phyloP scores from a whole-genome alignment of 2,797 vertebrate genomes.

The Myripristis murdjan region DNA sequence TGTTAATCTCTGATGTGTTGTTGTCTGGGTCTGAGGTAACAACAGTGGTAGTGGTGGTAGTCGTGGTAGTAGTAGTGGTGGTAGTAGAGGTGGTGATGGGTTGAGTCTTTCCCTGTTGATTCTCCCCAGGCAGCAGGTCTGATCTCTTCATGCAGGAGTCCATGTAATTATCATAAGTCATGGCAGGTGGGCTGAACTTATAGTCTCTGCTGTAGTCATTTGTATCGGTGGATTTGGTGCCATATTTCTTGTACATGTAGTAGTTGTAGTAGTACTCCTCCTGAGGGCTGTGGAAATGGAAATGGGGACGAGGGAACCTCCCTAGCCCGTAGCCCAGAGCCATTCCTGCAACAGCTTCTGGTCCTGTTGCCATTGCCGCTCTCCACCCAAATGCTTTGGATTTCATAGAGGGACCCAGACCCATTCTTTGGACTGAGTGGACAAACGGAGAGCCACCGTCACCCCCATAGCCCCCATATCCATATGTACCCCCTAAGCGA shows the following conservation, averaged over 20 bases:
- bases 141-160: slow-evolving; percentile 72
- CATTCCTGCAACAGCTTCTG: slow-evolving; percentile 76
- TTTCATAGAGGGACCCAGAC: slow-evolving; percentile 58
- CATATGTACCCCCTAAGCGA: slow-evolving; percentile 73
- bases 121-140: slow-evolving; percentile 65
- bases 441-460: slow-evolving; percentile 79
- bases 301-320: slow-evolving; percentile 74
- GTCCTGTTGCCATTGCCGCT: slow-evolving; percentile 76
- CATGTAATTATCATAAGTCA: slow-evolving; percentile 72
- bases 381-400: slow-evolving; percentile 79
- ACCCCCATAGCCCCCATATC: slow-evolving; percentile 58
- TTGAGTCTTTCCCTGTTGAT: slow-evolving; percentile 11
- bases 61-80: background rate
- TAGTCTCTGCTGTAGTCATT: slow-evolving; percentile 76
- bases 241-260: slow-evolving; percentile 81
- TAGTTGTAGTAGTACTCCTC: slow-evolving; percentile 82
- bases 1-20: slow-evolving; percentile 31
- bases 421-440: slow-evolving; percentile 68
- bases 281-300: slow-evolving; percentile 65
- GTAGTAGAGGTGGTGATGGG: background rate
- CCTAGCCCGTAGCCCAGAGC: slow-evolving; percentile 84
- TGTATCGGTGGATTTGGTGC: slow-evolving; percentile 58
- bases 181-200: slow-evolving; percentile 36
- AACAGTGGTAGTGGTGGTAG: background rate
- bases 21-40: background rate